These are phyloP conservation scores for Chionodraco myersi DNA, from an alignment of 2,113 vertebrate species.

Conservation along the genomic window DNA sequence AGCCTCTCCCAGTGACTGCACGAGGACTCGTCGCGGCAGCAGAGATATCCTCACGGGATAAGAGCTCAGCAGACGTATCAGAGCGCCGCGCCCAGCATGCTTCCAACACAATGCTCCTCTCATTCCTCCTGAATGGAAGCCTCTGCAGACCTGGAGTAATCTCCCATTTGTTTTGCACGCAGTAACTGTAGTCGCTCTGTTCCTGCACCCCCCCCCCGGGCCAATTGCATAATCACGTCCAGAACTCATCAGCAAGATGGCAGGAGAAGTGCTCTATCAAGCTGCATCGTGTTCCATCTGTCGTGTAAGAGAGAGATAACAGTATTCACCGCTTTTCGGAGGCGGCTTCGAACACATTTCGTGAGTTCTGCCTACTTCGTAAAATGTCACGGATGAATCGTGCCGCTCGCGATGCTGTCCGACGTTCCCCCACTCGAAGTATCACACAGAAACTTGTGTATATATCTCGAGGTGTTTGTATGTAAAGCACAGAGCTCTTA, in stretches of 20 bases:
- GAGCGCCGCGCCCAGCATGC: conserved; percentile 44
- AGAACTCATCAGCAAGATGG: conserved; percentile 79
- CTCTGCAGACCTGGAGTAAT: conserved; percentile 62
- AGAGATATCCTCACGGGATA: conserved; percentile 48
- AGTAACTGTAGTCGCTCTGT: conserved; percentile 57
- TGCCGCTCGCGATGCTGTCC: conserved; percentile 44
- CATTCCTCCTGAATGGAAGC: conserved; percentile 66
- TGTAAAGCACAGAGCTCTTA: conserved; percentile 4
- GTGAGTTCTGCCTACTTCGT: conserved; percentile 66
- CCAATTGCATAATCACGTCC: conserved; percentile 78
- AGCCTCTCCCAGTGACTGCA: conserved; percentile 38
- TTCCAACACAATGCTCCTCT: conserved; percentile 55
- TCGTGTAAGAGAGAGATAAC: conserved; percentile 79
- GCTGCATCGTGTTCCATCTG: conserved; percentile 80
- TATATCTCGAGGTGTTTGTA: conserved; percentile 8
- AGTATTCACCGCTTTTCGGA: conserved; percentile 76
- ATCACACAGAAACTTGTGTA: conserved; percentile 53
- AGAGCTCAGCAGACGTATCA: conserved; percentile 60
- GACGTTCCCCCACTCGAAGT: conserved; percentile 49
- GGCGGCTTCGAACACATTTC: conserved; percentile 66
- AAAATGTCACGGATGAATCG: conserved; percentile 75
- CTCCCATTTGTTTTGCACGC: conserved; percentile 60
- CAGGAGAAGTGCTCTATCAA: conserved; percentile 79
- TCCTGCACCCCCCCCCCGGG: conserved; percentile 46
- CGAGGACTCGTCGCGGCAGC: conserved; percentile 50